phyloP scores from a whole-genome alignment of 2,888 invertebrate genomes.

The Pasiphila rectangulata region DNA sequence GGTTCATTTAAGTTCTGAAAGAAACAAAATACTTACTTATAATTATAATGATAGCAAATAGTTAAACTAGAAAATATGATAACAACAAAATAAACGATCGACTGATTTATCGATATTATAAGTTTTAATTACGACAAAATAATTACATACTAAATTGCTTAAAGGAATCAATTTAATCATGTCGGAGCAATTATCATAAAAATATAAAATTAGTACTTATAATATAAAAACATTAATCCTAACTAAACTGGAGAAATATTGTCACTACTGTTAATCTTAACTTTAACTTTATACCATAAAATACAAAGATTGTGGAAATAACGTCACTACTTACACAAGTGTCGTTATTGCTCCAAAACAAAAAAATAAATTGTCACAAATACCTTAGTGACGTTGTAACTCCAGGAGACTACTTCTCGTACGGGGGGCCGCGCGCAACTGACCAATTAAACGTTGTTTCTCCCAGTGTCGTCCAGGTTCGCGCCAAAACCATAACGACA shows the following conservation, averaged over 20 bases:
- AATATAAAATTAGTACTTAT: neutral
- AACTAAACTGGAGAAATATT: slow-evolving; percentile 12
- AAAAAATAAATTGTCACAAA: slow-evolving; percentile 18
- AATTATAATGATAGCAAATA: neutral
- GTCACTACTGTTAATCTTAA: slow-evolving; percentile 12
- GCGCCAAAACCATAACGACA: slow-evolving; percentile 17
- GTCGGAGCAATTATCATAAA: neutral
- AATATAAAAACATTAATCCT: slow-evolving; percentile 7
- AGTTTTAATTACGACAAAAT: neutral
- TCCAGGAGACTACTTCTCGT: slow-evolving; percentile 12
- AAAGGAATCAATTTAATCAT: neutral
- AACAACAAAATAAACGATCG: neutral
- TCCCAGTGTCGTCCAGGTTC: slow-evolving; percentile 9
- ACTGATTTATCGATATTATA: neutral
- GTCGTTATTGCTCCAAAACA: neutral
- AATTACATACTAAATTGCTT: neutral
- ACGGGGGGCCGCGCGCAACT: slow-evolving; percentile 17
- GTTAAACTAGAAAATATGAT: neutral
- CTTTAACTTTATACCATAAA: slow-evolving; percentile 13
- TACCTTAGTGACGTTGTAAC: slow-evolving; percentile 17
- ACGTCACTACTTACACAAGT: slow-evolving; percentile 8
- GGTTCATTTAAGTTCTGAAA: slow-evolving; percentile 8
- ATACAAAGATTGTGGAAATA: slow-evolving; percentile 12
- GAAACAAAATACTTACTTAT: neutral
- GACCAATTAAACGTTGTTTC: slow-evolving; percentile 21